Base-by-base conservation (phyloP, 2,888 invertebrate genomes). In the Nomada ferruginata region DNA sequence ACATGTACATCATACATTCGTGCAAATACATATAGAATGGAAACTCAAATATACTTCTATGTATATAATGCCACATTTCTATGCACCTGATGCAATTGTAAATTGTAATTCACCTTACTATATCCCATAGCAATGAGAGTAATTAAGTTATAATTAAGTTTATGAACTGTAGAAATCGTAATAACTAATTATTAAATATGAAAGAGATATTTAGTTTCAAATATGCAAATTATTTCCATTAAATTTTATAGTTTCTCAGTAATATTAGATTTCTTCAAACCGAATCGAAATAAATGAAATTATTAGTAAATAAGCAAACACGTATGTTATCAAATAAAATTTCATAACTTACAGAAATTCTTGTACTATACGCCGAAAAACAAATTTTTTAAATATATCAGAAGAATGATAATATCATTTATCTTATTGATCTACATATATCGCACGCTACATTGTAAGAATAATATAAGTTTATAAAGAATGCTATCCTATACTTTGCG, bases 1-100 rank as follows among this genome's bases (percentile, higher is more conserved):
- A 53, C 26, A 65, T 36, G 20, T 20, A 65, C 23, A 42, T n/a
- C 42, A 64, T 11, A 55, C 10, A 47, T 65, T 65, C 20, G 42
- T 26, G n/a, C 3, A 36, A 55, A 47, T 15, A 53, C 15, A 9
- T 18, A 26, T 69, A 79, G 70, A 70, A 15, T 10, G 60, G 65
- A 71, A 59, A 70, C 52, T 36, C 44, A 3, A 23, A 9, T 60
- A 52, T 20, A 53, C 18, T 60, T 29, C 26, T 4, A 11, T 47
- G 44, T 11, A 23, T 5, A 18, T 64, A 66, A 70, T 13, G 36
- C 52, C 20, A 55, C n/a, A 53, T 71, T 61, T 79, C 65, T 60
- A 79, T 71, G 65, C 15, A 64, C 36, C 13, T 53, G 4, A 18
- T 53, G 20, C 1, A n/a, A 23, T 2, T 42, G 0, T 15, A 53